Conservation (phyloP, 2,888 invertebrate genomes). For the Pantelozetes paolii region DNA sequence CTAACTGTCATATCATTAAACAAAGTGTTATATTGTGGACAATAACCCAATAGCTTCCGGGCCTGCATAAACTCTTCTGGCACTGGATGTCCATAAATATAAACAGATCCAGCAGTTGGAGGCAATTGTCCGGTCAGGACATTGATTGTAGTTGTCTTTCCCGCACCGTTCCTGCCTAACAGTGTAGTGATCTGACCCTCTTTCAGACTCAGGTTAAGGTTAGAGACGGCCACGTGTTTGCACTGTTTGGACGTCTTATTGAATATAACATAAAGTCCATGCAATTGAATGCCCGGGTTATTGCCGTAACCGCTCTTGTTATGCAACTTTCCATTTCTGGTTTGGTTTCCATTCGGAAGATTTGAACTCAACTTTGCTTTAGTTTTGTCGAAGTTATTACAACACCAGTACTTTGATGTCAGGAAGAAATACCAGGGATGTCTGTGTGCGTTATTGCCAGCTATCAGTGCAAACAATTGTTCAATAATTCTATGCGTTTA, state of each 20-base stretch:
- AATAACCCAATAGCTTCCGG: slow-evolving; percentile 52
- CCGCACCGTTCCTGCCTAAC: slow-evolving; percentile 57
- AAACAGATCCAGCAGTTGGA: slow-evolving; percentile 48
- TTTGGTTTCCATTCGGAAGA: neutral
- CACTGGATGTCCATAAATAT: slow-evolving; percentile 47
- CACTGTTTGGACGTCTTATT: slow-evolving; percentile 40
- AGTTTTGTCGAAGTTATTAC: slow-evolving; percentile 33
- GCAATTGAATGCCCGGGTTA: slow-evolving; percentile 44
- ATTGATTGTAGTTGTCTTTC: slow-evolving; percentile 56
- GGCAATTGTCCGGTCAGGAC: slow-evolving; percentile 48
- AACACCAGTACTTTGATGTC: slow-evolving; percentile 51
- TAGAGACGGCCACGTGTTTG: slow-evolving; percentile 52
- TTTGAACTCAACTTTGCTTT: neutral
- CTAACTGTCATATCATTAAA: slow-evolving; percentile 54
- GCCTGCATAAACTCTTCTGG: slow-evolving; percentile 48
- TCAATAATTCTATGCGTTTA: no score
- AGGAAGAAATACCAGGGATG: slow-evolving; percentile 53
- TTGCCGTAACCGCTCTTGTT: neutral
- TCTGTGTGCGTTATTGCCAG: slow-evolving; percentile 52
- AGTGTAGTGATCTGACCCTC: slow-evolving; percentile 56
- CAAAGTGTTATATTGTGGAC: slow-evolving; percentile 55
- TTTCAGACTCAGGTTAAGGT: slow-evolving; percentile 53
- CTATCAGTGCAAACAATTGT: no score
- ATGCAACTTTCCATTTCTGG: neutral
- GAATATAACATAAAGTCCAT: slow-evolving; percentile 45